phyloP scores from a whole-genome alignment of 2,888 invertebrate species.

The Tetranychus truncatus region DNA sequence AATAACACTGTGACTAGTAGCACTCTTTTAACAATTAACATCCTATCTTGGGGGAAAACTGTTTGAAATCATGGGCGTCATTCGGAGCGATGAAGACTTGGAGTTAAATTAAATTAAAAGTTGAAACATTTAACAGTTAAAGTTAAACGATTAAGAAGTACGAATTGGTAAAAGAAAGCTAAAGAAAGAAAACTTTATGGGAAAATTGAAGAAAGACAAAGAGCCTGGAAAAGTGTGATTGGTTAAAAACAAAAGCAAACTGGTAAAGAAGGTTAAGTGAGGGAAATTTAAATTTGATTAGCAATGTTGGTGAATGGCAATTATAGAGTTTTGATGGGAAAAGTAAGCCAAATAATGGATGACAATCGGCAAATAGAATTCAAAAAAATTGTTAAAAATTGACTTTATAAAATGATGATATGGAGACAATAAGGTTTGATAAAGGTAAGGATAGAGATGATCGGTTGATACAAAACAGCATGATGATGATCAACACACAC shows the following conservation, averaged over 20 bases:
- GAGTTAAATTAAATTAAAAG: background rate
- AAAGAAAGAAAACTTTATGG: too few relatives aligned
- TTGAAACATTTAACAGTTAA: background rate
- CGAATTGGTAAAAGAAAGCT: too few relatives aligned
- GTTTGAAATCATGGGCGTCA: background rate
- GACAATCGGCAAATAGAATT: background rate
- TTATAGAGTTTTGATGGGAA: background rate
- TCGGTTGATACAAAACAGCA: conserved; percentile 1
- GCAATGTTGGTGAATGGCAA: too few relatives aligned
- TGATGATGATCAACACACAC: background rate
- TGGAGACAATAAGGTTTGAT: background rate
- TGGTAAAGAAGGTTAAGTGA: too few relatives aligned
- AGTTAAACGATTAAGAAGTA: background rate
- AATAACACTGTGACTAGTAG: conserved; percentile 4
- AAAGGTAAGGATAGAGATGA: background rate
- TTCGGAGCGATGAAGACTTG: background rate
- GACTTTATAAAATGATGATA: background rate
- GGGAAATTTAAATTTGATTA: too few relatives aligned
- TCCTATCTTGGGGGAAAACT: background rate
- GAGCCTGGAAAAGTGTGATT: too few relatives aligned
- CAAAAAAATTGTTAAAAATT: background rate
- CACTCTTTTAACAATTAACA: conserved; percentile 1
- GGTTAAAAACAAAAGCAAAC: too few relatives aligned
- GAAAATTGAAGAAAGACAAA: too few relatives aligned
- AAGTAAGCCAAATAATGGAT: background rate